A percentile compares a stretch with the other conserved stretches of the same genome.
These are phyloP conservation scores for Ellobium chinense DNA, from an alignment of 2,888 invertebrate genomes.

Conservation along the genomic window DNA sequence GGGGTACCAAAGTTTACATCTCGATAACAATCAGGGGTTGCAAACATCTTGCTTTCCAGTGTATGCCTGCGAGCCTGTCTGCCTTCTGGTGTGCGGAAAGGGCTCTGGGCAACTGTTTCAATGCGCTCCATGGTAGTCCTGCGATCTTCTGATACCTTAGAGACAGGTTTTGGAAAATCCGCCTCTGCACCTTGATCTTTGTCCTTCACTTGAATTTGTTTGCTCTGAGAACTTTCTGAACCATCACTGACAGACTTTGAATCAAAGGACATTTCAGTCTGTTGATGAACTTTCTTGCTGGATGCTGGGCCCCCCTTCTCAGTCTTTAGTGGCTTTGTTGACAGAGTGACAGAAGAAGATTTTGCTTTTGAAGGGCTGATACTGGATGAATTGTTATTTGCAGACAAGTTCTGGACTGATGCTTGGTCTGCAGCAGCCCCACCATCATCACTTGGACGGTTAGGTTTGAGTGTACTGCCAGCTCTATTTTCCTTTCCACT, in stretches of 20 bases:
- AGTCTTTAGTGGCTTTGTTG: neutral
- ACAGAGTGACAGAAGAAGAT: neutral
- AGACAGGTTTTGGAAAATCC: neutral
- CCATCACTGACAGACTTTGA: neutral
- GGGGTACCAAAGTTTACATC: constrained; percentile 72
- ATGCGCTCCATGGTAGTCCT: constrained; percentile 45
- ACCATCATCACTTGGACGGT: neutral
- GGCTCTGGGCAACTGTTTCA: constrained; percentile 33
- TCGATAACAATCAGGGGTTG: constrained; percentile 74
- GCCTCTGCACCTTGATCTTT: neutral
- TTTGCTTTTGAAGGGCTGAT: neutral
- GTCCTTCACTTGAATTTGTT: neutral
- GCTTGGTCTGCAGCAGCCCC: neutral
- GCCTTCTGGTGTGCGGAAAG: constrained; percentile 54
- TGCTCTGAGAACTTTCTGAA: neutral
- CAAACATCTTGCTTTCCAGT: constrained; percentile 61
- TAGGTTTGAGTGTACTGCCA: neutral
- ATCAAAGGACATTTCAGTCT: neutral
- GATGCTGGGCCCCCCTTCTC: neutral
- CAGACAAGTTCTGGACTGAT: neutral
- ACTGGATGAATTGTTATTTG: neutral
- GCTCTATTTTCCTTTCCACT: neutral
- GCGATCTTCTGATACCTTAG: neutral
- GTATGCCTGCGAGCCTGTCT: constrained; percentile 59
- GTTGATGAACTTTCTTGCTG: too few relatives aligned